A percentile compares a stretch with the other conserved stretches of the same genome.
Conservation (phyloP, 2,888 invertebrate genomes). For the Smittia aterrima region DNA sequence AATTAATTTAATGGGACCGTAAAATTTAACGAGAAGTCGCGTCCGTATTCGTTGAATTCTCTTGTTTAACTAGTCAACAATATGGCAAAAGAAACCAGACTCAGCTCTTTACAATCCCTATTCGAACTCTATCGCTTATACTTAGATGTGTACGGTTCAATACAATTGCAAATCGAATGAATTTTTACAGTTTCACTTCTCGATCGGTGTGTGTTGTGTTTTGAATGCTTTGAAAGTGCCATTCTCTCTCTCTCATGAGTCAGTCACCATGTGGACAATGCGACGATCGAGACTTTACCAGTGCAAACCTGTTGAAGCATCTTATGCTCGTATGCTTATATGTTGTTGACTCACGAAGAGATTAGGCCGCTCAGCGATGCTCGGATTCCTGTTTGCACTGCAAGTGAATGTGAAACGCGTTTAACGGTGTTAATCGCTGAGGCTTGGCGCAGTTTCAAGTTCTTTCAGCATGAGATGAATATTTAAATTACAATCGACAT, state of each 20-base stretch:
- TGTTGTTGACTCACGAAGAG: background rate
- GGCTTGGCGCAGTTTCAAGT: background rate
- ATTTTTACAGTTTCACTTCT: conserved; percentile 15
- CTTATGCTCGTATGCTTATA: background rate
- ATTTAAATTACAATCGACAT: background rate
- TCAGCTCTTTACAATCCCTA: background rate
- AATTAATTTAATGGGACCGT: background rate
- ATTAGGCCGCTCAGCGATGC: background rate
- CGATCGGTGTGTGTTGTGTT: background rate
- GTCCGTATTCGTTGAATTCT: conserved; percentile 5
- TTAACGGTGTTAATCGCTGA: conserved; percentile 3
- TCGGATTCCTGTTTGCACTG: background rate
- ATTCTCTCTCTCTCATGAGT: conserved; percentile 1
- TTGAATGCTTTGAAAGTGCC: background rate
- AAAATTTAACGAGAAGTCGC: conserved; percentile 4
- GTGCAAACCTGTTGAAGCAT: background rate
- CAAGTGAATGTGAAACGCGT: background rate
- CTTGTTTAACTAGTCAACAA: conserved; percentile 9
- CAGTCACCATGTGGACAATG: background rate
- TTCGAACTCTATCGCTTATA: conserved; percentile 6
- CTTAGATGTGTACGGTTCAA: background rate
- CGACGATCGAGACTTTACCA: background rate
- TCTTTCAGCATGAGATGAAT: background rate
- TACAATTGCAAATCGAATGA: background rate
- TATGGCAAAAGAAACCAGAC: background rate